Evolutionary conservation across 1,140 invertebrate genomes (phyloP).

Genomic region (Platorchestia sp.): DNA sequence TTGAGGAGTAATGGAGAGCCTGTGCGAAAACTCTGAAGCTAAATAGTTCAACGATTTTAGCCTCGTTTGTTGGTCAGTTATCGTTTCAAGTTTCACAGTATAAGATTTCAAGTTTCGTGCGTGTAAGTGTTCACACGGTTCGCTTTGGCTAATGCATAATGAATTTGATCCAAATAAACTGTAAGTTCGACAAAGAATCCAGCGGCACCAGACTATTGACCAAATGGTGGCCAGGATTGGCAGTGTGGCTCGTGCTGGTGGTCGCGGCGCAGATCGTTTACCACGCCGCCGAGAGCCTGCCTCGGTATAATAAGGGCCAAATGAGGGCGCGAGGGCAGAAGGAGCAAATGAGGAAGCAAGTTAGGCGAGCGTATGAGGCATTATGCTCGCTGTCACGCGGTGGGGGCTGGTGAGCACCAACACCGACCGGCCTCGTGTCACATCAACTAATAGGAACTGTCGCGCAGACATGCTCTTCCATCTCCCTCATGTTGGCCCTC

Average conservation of each 20-base stretch:
- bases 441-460: slow-evolving; percentile 42
- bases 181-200: background rate
- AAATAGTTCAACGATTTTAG: no score
- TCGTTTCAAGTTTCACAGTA: background rate
- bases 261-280: background rate
- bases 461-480: slow-evolving; percentile 23
- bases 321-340: background rate
- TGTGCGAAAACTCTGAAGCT: no score
- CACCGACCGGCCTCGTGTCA: background rate
- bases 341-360: background rate
- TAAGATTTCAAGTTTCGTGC: background rate
- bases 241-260: background rate
- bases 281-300: background rate
- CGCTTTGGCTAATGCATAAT: background rate
- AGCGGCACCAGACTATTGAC: background rate
- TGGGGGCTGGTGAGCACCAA: background rate
- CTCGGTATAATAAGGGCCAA: background rate
- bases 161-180: background rate
- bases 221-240: background rate
- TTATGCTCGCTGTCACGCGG: slow-evolving; percentile 21
- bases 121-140: background rate
- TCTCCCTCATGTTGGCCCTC: background rate
- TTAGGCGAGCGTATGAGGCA: background rate
- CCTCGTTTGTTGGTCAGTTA: no score
- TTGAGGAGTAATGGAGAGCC: no score